Percentiles rank a stretch among this genome's conserved stretches.
Conservation (phyloP, 2,113 vertebrate species). For the Protobothrops mucrosquamatus region DNA sequence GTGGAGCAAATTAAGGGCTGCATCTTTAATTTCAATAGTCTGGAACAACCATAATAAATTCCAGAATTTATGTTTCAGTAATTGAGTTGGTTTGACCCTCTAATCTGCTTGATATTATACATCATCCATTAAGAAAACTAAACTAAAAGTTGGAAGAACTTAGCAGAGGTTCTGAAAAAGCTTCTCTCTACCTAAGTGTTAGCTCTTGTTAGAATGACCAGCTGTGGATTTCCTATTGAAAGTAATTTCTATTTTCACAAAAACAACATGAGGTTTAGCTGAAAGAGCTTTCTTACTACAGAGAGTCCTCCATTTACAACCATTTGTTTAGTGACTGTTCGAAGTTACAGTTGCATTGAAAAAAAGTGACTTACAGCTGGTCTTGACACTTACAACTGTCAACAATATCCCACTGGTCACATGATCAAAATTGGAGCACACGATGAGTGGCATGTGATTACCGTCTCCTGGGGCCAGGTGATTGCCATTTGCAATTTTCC, state of each 20-base stretch:
- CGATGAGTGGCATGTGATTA: background rate
- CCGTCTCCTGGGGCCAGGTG: too few species aligned
- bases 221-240: background rate
- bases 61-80: background rate
- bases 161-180: background rate
- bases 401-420: background rate
- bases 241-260: background rate
- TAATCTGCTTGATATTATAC: background rate
- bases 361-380: background rate
- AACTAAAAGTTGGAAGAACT: background rate
- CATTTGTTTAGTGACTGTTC: background rate
- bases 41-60: slow-evolving; percentile 32
- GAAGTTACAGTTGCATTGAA: background rate
- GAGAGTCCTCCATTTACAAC: background rate
- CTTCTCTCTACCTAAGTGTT: accelerated
- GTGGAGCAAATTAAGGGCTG: slow-evolving; percentile 5
- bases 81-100: background rate
- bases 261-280: background rate
- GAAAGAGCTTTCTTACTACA: background rate
- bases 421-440: background rate
- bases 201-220: background rate
- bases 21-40: slow-evolving; percentile 46
- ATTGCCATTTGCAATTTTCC: too few species aligned
- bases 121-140: accelerated
- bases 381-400: background rate